A percentile compares a stretch with the other conserved stretches of the same genome.
Conservation (phyloP, 30 jellyfish, hydroid and myxozoan genomes). For the Clytia hemisphaerica region DNA sequence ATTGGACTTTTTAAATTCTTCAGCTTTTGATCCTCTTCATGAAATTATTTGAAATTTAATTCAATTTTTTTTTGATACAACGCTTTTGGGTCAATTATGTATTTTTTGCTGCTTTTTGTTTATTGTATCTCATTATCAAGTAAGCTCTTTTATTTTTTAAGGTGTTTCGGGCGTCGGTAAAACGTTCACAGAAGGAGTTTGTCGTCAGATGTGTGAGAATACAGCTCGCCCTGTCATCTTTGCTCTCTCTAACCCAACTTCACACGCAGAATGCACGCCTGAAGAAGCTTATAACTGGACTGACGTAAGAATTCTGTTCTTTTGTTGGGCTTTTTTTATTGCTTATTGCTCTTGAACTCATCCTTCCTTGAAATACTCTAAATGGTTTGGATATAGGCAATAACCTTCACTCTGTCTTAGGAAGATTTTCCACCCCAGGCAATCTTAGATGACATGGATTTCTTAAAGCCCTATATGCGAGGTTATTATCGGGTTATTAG, state of each 20-base stretch:
- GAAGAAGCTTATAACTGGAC: conserved; percentile 96
- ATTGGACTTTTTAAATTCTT: too few relatives aligned
- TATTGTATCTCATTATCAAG: neutral
- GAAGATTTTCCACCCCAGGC: too few relatives aligned
- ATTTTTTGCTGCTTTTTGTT: neutral
- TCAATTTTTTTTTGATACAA: too few relatives aligned
- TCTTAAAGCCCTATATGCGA: too few relatives aligned
- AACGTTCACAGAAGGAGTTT: conserved; percentile 74
- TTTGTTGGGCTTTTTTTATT: neutral
- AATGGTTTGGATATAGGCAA: too few relatives aligned
- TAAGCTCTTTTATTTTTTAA: neutral
- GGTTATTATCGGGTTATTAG: too few relatives aligned
- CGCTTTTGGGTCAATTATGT: too few relatives aligned
- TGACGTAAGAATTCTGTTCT: conserved; percentile 36
- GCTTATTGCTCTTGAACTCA: neutral
- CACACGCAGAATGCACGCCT: conserved; percentile 94
- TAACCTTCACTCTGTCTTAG: too few relatives aligned
- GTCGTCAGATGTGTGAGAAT: conserved; percentile 53
- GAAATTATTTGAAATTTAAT: too few relatives aligned
- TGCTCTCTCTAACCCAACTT: conserved; percentile 91
- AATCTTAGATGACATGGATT: too few relatives aligned
- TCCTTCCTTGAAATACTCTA: too few relatives aligned
- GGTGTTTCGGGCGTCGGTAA: conserved; percentile 95
- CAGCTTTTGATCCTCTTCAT: too few relatives aligned
- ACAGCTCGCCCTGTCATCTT: conserved; percentile 60